Evolutionary conservation across 1,140 invertebrate species (phyloP).

Genomic region (Chironomus tepperi): DNA sequence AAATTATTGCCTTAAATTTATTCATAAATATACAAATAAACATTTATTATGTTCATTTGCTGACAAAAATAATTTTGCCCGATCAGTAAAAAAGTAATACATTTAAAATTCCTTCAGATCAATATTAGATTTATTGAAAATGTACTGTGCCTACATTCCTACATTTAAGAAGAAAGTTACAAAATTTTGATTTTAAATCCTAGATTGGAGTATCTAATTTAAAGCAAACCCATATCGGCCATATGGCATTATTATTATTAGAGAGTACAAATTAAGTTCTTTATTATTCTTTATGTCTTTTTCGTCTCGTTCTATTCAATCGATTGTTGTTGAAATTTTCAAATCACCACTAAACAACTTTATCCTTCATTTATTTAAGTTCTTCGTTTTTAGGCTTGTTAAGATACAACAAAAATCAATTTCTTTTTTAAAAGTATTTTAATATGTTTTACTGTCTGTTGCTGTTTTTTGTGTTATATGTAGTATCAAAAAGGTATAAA

Average conservation of each 20-base stretch:
- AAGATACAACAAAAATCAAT: background rate
- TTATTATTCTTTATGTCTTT: background rate
- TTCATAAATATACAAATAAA: background rate
- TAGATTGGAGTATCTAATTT: background rate
- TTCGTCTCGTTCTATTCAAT: background rate
- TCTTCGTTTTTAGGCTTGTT: background rate
- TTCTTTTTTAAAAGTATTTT: background rate
- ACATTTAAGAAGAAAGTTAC: no score
- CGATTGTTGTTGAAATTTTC: background rate
- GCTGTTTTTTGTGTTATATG: background rate
- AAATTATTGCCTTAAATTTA: background rate
- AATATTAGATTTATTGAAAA: no score
- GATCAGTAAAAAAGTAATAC: no score
- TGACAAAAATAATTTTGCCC: no score
- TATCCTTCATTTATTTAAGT: background rate
- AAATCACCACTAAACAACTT: conserved; percentile 10
- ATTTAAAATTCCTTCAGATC: no score
- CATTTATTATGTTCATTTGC: no score
- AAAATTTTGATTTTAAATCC: no score
- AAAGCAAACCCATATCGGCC: background rate
- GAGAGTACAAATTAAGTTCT: conserved; percentile 19
- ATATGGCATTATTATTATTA: background rate
- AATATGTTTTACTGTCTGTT: background rate
- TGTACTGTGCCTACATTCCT: no score
- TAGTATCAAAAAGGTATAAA: no score